Evolutionary conservation across 2,113 vertebrate species (phyloP).

Genomic region (Ranitomeya variabilis): DNA sequence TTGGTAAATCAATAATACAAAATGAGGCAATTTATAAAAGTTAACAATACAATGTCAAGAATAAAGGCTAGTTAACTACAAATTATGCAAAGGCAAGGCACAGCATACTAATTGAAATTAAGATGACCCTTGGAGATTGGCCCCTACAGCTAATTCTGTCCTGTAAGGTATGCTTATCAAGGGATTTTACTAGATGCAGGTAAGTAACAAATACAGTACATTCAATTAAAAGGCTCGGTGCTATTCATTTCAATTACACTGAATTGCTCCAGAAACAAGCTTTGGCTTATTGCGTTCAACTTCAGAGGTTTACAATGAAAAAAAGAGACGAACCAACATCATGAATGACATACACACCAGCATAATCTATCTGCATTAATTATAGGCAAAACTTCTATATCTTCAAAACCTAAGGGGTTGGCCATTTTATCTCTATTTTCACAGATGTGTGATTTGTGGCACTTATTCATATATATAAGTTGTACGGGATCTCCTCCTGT

Average conservation of each 20-base stretch:
- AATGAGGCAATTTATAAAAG: constrained; percentile 19
- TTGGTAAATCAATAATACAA: neutral
- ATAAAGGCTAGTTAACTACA: constrained; percentile 15
- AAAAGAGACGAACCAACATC: neutral
- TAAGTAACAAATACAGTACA: neutral
- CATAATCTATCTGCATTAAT: neutral
- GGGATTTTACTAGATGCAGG: neutral
- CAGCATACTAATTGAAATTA: constrained; percentile 23
- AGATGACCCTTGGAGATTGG: neutral
- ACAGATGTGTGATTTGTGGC: too few species aligned
- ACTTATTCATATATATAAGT: too few species aligned
- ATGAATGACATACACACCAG: neutral
- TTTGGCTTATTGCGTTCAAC: neutral
- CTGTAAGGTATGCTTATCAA: constrained; percentile 6
- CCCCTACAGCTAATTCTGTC: neutral
- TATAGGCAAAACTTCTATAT: neutral
- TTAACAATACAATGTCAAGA: constrained; percentile 13
- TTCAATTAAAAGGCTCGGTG: neutral
- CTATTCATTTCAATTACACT: constrained; percentile 8
- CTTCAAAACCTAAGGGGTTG: neutral
- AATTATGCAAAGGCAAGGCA: neutral
- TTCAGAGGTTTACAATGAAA: neutral
- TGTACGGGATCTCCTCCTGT: too few species aligned
- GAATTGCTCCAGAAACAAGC: neutral
- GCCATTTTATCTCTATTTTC: too few species aligned